Evolutionary conservation across 2,888 invertebrate genomes (phyloP), one percentile per base, ranked within the genome.

Genomic region (Leptothorax acervorum): DNA sequence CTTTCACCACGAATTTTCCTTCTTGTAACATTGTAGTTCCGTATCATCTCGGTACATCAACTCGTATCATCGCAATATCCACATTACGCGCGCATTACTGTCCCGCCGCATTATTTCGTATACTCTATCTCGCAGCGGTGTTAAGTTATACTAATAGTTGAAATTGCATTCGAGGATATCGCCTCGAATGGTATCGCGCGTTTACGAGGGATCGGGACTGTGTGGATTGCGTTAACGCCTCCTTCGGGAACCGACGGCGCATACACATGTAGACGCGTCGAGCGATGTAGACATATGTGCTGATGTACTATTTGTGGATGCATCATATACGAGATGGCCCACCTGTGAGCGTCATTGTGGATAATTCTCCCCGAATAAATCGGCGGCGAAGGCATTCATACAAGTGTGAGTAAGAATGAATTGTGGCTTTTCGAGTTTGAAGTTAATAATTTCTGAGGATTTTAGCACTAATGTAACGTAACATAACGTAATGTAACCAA

Each of bases 321-420:
- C 71, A 75, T 71, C 57, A 76, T 76, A 76, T 23, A 31, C 42
- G 70, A 70, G 73, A 86, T 84, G 79, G 82, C 83, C 86, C 85
- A 87, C 82, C 86, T 86, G 89, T 78, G 85, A 83, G 74, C 84
- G 82, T 68, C 35, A 39, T 75, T 71, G 65, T 62, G 71, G 65
- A 84, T 84, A 82, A 86, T 87, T 86, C 79, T 73, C 74, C 31
- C 3, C 70, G 79, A 81, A 83, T 87, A 86, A 84, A 78, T 83
- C 87, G 51, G 6, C 28, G 53, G 18, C 28, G 57, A 79, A 79
- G 23, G 39, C 48, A 51, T 51, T 39, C 31, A 8, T 12, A 18
- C 2, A 23, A 60, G 23, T 42, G 28, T 48, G 3, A 18, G 11
- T n/a, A 18, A 53, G 51, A 45, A 68, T n/a, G 11, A 68, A 70